These are phyloP conservation scores for Holothuria scabra DNA, from an alignment of 53 echinoderm and acorn worm species.

Conservation along the genomic window DNA sequence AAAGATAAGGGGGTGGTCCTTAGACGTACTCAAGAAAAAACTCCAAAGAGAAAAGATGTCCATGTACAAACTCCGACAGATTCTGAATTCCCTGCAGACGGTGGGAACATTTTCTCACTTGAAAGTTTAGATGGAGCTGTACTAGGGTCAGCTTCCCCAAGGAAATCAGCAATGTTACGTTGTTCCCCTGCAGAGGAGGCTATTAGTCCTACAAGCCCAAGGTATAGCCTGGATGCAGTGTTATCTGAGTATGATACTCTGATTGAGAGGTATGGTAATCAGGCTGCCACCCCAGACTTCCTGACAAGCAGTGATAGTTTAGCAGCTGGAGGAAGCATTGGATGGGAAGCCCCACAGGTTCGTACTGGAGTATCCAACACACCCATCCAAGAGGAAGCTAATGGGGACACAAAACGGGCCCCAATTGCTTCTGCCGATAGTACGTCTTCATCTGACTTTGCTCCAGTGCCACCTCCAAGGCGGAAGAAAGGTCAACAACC, in stretches of 20 bases:
- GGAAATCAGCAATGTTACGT: conserved; percentile 70
- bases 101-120: conserved; percentile 6
- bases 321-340: background rate
- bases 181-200: conserved; percentile 19
- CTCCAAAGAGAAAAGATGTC: conserved; percentile 41
- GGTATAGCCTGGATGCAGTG: conserved; percentile 76
- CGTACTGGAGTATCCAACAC: background rate
- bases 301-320: conserved; percentile 41
- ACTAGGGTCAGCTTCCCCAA: conserved; percentile 61
- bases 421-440: conserved; percentile 31
- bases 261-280: conserved; percentile 86
- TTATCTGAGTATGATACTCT: conserved; percentile 89
- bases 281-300: conserved; percentile 83
- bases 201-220: conserved; percentile 48
- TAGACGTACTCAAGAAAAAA: conserved; percentile 33
- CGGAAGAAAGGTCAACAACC: background rate
- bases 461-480: conserved; percentile 29
- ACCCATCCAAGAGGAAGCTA: too few species aligned
- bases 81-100: conserved; percentile 56
- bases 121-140: conserved; percentile 62
- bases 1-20: conserved; percentile 13
- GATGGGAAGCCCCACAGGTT: background rate
- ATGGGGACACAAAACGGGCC: background rate
- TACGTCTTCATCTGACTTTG: conserved; percentile 13
- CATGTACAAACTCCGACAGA: conserved; percentile 47